Evolutionary conservation across 2,113 vertebrate species (phyloP), one percentile per base, ranked within the genome.

Genomic region (Porphyrio hochstetteri): DNA sequence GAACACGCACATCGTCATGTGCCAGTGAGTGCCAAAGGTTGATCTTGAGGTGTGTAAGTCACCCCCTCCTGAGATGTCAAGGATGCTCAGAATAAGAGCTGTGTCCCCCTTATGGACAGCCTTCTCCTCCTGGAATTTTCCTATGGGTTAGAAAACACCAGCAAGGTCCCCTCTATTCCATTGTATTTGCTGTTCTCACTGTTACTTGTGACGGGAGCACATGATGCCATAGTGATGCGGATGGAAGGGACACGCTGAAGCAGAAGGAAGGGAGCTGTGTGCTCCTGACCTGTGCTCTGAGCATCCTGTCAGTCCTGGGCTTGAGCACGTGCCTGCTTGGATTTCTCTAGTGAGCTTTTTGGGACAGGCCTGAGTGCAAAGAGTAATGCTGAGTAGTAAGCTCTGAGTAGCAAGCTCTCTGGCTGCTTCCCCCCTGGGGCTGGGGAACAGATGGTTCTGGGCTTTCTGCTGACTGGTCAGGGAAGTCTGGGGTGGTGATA

Each of bases 1-100:
- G 28, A 36, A 12, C 0, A 1, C 10, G 27, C 31, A 10, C 35
- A 5, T 48, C 0, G 3, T 31, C 35, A 40, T 2, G 3, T 70
- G 72, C 40, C 79, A 53, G 29, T 8, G 28, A 52, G 53, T 33
- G 8, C 64, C 50, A 55, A n/a, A n/a, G 42, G 17, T 63, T 42
- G n/a, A 50, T 50, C n/a, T 35, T 23, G 57, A 75, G 33, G 60
- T 14, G 6, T 80, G 72, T 33, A 68, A 64, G 53, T 61, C 12
- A 4, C 29, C 28, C 28, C 29, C 18, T 50, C 44, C 31, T 63
- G 55, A 83, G 67, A 33, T 5, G 5, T 46, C 44, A 81, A 68
- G 17, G 38, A 61, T 57, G 27, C 35, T 52, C 70, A 68, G 0
- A 29, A 17, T 3, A 55, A 35, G 35, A 74, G 9, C 17, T n/a